A percentile compares a stretch with the other conserved stretches of the same genome.
These are phyloP conservation scores for Spisula solida DNA, from an alignment of 2,888 invertebrate species.

Conservation along the genomic window DNA sequence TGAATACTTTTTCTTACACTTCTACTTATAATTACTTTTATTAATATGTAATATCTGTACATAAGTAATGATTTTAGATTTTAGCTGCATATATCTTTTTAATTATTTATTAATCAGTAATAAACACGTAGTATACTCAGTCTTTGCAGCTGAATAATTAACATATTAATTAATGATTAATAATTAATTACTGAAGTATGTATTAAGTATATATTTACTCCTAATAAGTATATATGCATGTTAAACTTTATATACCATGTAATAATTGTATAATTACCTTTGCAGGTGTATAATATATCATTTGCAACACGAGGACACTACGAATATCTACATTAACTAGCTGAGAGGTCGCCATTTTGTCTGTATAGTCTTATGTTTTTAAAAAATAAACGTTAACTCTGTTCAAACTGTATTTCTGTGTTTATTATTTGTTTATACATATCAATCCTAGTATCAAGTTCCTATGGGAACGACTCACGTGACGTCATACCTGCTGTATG, in stretches of 20 bases:
- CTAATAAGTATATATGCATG: neutral
- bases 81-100: neutral
- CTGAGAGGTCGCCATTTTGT: conserved; percentile 47
- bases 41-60: neutral
- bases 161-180: no score
- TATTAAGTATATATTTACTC: neutral
- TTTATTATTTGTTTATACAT: neutral
- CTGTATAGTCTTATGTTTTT: conserved; percentile 44
- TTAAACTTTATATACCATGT: neutral
- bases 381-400: conserved; percentile 43
- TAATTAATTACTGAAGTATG: neutral
- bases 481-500: no score
- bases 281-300: conserved; percentile 29
- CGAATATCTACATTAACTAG: conserved; percentile 44
- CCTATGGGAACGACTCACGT: no score
- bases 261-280: neutral
- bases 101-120: no score
- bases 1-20: neutral
- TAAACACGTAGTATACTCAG: no score
- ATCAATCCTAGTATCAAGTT: no score
- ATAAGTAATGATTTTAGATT: neutral
- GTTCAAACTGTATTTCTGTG: conserved; percentile 21
- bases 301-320: conserved; percentile 42
- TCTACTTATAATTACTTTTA: neutral
- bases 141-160: no score